Evolutionary conservation across 1,140 invertebrate species (phyloP), one percentile per base, ranked within the genome.

Genomic region (Drosophila pandora): DNA sequence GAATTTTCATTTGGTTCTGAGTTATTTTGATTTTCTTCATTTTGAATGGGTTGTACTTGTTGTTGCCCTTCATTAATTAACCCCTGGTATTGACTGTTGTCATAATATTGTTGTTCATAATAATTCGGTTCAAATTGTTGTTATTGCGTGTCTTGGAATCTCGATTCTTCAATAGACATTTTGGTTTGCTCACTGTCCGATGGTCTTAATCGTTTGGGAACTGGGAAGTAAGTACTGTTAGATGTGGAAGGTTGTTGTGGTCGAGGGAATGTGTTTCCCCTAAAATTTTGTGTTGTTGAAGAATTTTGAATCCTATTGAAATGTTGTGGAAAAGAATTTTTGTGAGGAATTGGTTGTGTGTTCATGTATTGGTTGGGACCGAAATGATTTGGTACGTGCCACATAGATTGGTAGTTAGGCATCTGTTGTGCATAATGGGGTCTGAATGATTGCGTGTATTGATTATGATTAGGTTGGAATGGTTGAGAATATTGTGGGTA

Each of bases 381-480:
- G 25, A 58, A 58, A 47, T 58, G 0, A 58, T 49, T 48, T 32
- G 28, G 41, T 13, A 1, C 12, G 2, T 47, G 28, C 23, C 23
- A 23, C 23, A 23, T 25, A 49, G 28, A 2, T 25, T 59, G 43
- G n/a, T 58, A 32, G 28, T 48, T 58, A 32, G 43, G 2, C 2
- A 47, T 58, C 8, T 58, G 56, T 2, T 22, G 54, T 56, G 54
- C 43, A 30, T 57, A 30, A 2, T 13, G 28, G 54, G 39, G 39
- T 56, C 54, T 56, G 2, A 43, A 21, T 57, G n/a, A 30, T 12
- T 23, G 54, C 22, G 6, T 32, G 10, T 58, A 58, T 58, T 45
- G 39, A 47, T 32, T 58, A 58, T 22, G 47, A 58, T 47, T 32
- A 34, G 41, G 28, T 47, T 58, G 56, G 28, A 58, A 48, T 47